Base-by-base conservation (phyloP, 2,797 vertebrate genomes). In the Clamator glandarius region DNA sequence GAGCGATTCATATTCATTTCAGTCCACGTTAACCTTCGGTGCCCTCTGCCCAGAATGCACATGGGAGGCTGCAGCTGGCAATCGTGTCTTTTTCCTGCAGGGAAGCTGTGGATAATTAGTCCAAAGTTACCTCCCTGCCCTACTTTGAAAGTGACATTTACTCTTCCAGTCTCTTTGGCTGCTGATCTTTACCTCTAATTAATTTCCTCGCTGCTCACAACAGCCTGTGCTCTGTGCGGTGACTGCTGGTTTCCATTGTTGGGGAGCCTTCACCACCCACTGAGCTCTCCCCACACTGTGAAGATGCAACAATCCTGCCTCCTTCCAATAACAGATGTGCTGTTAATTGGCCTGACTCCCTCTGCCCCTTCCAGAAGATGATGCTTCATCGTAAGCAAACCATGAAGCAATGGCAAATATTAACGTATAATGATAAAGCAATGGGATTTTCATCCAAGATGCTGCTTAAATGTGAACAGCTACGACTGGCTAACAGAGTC, bases 141-240 rank as follows among this genome's bases (percentile, higher is more conserved):
- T 94, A 31, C 91, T 97, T 92, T 48, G 89, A 73, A 29, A 75
- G 66, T 93, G 94, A 81, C 91, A 95, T 96, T 97, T 94, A 70
- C 79, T 93, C 68, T 74, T 33, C 1, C 4, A 87, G 81, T 48
- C 57, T 69, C 85, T 94, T 54, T 55, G 59, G 78, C 89, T 88
- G 74, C 89, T 75, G 92, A 59, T 92, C 73, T 92, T 95, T 70
- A 63, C 55, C 69, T 57, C 79, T 91, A 91, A 95, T 97, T 95
- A 72, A 92, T 90, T 88, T 86, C 58, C 12, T 58, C 3, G 67
- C 69, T 25, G 85, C 77, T 90, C 68, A 39, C 31, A 12, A 39
- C 5, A 8, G 54, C 62, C 74, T 11, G 23, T 23, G 73, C 80
- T 81, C 81, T 9, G 3, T 29, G 66, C 80, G 50, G 76, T 1